Conservation (phyloP, 2,113 vertebrate genomes). For the Chlamydotis undulata region DNA sequence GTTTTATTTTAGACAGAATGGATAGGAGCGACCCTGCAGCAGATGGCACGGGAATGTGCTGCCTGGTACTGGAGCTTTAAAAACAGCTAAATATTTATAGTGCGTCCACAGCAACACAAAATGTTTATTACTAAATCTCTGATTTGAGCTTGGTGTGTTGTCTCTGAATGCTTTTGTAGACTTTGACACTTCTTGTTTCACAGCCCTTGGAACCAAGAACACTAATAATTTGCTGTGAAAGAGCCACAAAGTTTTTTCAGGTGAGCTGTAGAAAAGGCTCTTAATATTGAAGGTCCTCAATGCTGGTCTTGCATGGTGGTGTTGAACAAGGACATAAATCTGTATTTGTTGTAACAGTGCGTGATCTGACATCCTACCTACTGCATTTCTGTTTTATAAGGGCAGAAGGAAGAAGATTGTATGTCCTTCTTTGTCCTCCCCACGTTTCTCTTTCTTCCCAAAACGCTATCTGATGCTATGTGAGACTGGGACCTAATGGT, state of each 20-base stretch:
- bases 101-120: not conserved
- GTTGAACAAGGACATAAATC: not conserved
- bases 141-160: not conserved
- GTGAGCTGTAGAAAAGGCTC: not conserved
- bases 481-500: too few species aligned
- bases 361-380: rapidly evolving
- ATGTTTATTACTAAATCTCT: not conserved
- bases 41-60: not conserved
- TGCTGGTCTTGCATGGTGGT: not conserved
- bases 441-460: not conserved
- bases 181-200: not conserved
- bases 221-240: not conserved
- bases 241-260: not conserved
- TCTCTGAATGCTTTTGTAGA: not conserved
- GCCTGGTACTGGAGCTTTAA: not conserved
- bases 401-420: not conserved
- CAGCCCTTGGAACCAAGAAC: not conserved
- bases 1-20: not conserved
- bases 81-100: not conserved
- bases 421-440: not conserved
- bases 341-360: not conserved
- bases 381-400: not conserved
- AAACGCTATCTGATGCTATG: not conserved
- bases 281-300: rapidly evolving
- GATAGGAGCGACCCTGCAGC: not conserved